These are phyloP conservation scores for Heliothis subflexa DNA, from an alignment of 1,140 invertebrate genomes.

Conservation along the genomic window DNA sequence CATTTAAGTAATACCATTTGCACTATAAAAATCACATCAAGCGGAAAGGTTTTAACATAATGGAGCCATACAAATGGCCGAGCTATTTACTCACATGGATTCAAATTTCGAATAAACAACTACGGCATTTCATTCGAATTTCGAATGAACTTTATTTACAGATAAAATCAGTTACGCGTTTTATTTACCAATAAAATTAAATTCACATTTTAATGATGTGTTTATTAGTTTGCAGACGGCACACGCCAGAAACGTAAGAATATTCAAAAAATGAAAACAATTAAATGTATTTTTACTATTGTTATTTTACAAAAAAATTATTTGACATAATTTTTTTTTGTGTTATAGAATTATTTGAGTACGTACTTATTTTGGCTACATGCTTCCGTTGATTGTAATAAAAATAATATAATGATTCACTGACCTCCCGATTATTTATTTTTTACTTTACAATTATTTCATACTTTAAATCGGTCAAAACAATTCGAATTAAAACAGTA, in stretches of 20 bases:
- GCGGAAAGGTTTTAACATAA: slow-evolving; percentile 32
- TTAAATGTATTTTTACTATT: too few relatives aligned
- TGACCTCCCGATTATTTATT: neutral
- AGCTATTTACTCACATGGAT: neutral
- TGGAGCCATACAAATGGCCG: neutral
- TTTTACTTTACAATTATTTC: too few relatives aligned
- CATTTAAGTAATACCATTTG: neutral
- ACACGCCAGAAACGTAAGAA: neutral
- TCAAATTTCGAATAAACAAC: slow-evolving; percentile 21
- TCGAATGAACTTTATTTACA: slow-evolving; percentile 26
- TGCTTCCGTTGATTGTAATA: too few relatives aligned
- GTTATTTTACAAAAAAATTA: too few relatives aligned
- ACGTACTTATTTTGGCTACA: too few relatives aligned
- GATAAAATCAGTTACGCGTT: slow-evolving; percentile 21
- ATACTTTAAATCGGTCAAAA: slow-evolving; percentile 48
- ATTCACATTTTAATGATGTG: slow-evolving; percentile 26
- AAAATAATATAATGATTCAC: too few relatives aligned
- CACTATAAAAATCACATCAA: slow-evolving; percentile 6
- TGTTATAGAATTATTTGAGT: too few relatives aligned
- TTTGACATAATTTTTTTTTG: too few relatives aligned
- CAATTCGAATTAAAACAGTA: slow-evolving; percentile 52
- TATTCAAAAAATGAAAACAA: slow-evolving; percentile 9
- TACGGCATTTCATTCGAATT: slow-evolving; percentile 22
- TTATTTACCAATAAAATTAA: slow-evolving; percentile 23
- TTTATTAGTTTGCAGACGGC: slow-evolving; percentile 13